Evolutionary conservation across 2,113 vertebrate genomes (phyloP), one percentile per base, ranked within the genome.

Genomic region (Ochotona curzoniae): DNA sequence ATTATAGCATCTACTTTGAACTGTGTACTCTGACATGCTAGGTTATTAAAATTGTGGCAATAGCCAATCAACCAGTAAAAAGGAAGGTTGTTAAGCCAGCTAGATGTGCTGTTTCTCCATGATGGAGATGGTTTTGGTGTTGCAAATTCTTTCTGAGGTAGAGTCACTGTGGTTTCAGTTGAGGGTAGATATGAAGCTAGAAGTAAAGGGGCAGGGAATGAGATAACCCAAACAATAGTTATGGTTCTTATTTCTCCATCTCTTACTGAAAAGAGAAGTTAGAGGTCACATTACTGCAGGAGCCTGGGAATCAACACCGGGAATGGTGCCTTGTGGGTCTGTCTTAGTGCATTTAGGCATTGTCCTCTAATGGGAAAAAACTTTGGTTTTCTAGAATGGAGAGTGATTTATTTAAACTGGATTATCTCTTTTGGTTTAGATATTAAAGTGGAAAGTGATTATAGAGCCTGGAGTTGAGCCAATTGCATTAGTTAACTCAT

Each of bases 1-100:
- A 28, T 57, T 75, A 66, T 20, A 89, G 18, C 51, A 35, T 83
- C 49, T 54, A 81, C 73, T 81, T 89, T 93, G 93, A 83, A 92
- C 73, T 86, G 23, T 51, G 89, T 63, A 78, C n/a, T 75, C 49
- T 69, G 70, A 30, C 1, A 64, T 89, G 78, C 1, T 9, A 74
- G 28, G 9, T 87, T 76, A 61, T 86, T 61, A 69, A 92, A 83
- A 69, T 2, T 73, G 32, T 85, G 23, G 30, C 63, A 49, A 74
- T 47, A 47, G 28, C 85, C 86, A 83, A 69, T 7, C 7, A 25
- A 47, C 23, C 74, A 54, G 60, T 86, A 35, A 79, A 90, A 81
- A 89, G 63, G 28, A 83, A 94, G 23, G 9, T 60, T 51, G 11
- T n/a, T 38, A 67, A 75, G 35, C n/a, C 25, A 87, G 73, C 26